phyloP scores from a whole-genome alignment of 2,888 invertebrate genomes.

The Lepidonotus clava region DNA sequence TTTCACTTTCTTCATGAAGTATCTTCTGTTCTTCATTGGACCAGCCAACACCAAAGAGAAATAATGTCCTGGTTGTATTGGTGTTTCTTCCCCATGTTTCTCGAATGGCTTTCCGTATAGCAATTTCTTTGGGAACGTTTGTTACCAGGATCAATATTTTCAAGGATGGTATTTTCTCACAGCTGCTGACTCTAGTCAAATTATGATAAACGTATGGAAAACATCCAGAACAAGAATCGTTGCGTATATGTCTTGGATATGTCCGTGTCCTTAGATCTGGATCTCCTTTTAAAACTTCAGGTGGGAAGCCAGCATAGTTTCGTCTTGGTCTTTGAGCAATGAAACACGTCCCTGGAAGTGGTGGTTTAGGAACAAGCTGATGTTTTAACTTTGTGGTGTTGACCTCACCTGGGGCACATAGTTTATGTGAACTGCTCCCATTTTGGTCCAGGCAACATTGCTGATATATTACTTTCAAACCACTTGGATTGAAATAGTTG shows the following conservation, averaged over 20 bases:
- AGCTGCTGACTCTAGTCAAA: not conserved
- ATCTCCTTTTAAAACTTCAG: not conserved
- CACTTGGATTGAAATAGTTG: no score
- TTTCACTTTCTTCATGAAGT: not conserved
- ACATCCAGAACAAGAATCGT: not conserved
- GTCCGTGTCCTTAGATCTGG: not conserved
- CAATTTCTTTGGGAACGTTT: not conserved
- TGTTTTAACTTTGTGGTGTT: no score
- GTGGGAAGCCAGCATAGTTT: not conserved
- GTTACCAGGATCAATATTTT: not conserved
- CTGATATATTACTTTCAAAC: no score
- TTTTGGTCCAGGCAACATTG: no score
- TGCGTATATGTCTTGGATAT: not conserved
- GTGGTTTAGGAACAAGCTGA: not conserved
- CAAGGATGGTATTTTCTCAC: not conserved
- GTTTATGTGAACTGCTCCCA: no score
- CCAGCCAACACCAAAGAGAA: constrained; percentile 5
- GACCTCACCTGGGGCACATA: no score
- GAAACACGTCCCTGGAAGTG: not conserved
- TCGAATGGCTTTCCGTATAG: not conserved
- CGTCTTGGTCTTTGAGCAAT: not conserved
- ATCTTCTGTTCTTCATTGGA: not conserved
- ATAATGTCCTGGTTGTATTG: not conserved
- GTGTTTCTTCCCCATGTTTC: not conserved
- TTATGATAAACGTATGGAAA: not conserved